Conservation (phyloP, 2,888 invertebrate species). For the Cephus sareptanus region DNA sequence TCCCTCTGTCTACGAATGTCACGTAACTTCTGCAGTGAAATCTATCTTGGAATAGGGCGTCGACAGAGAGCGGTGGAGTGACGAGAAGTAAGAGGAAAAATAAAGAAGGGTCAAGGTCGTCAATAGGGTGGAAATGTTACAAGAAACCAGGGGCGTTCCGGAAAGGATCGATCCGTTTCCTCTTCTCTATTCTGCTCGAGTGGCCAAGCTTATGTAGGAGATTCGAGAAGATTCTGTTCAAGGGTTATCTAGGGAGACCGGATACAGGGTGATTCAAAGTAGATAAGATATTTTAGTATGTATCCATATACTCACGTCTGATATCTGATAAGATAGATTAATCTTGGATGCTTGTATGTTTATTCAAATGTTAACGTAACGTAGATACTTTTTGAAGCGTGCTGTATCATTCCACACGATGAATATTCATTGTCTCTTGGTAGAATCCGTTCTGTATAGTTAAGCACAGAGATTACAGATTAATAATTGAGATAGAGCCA, state of each 20-base stretch:
- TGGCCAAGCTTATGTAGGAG: not conserved
- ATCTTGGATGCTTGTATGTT: conserved; percentile 15
- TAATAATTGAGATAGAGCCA: not conserved
- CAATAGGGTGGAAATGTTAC: conserved; percentile 14
- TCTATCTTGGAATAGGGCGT: not conserved
- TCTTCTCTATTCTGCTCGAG: conserved; percentile 8
- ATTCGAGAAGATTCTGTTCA: not conserved
- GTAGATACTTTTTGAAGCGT: conserved; percentile 26
- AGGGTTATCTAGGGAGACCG: not conserved
- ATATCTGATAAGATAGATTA: not conserved
- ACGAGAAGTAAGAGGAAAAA: not conserved
- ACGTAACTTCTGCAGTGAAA: not conserved
- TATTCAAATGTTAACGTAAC: conserved; percentile 17
- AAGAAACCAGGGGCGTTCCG: conserved; percentile 35
- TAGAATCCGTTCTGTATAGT: conserved; percentile 33
- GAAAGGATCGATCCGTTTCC: conserved; percentile 35
- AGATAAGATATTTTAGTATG: too few species aligned
- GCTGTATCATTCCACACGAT: conserved; percentile 33
- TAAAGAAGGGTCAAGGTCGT: conserved; percentile 24
- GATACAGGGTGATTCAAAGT: not conserved
- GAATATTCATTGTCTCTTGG: conserved; percentile 35
- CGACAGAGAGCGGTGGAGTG: not conserved
- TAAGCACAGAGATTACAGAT: conserved; percentile 20
- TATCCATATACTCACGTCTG: too few species aligned
- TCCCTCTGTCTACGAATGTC: not conserved